Conservation (phyloP, 2,888 invertebrate species). For the Aphodius sticticus region DNA sequence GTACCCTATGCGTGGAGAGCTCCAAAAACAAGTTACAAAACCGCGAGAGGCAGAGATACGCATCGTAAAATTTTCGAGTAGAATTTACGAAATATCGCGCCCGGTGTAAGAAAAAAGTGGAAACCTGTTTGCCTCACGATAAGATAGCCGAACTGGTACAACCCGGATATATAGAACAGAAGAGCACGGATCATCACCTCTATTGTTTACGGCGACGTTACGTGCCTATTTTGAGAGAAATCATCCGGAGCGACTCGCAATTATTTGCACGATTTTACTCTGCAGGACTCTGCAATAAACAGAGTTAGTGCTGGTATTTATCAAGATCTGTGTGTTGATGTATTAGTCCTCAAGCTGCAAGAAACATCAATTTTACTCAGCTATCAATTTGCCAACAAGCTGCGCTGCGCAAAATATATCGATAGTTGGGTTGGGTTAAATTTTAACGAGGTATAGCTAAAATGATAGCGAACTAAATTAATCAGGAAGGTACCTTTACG, state of each 20-base stretch:
- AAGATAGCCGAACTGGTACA: not conserved
- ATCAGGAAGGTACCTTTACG: not conserved
- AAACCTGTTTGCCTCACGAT: not conserved
- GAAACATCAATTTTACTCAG: not conserved
- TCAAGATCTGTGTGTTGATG: not conserved
- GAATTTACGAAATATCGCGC: not conserved
- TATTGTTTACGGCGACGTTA: not conserved
- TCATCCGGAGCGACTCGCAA: not conserved
- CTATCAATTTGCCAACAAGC: not conserved
- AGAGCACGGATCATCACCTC: not conserved
- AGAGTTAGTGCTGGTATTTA: not conserved
- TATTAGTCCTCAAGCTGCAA: not conserved
- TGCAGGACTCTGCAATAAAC: not conserved
- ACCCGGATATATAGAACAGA: not conserved
- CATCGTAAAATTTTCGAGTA: not conserved
- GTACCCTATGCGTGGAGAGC: not conserved
- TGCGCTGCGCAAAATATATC: not conserved
- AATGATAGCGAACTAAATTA: not conserved
- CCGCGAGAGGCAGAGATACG: not conserved
- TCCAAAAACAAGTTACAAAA: not conserved
- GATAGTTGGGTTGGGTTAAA: not conserved
- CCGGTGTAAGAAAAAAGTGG: not conserved
- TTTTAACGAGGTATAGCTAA: constrained; percentile 1
- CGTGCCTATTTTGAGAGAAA: not conserved
- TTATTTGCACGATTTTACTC: not conserved